Evolutionary conservation across 1,140 invertebrate genomes (phyloP).

Genomic region (Leptopilina clavipes): DNA sequence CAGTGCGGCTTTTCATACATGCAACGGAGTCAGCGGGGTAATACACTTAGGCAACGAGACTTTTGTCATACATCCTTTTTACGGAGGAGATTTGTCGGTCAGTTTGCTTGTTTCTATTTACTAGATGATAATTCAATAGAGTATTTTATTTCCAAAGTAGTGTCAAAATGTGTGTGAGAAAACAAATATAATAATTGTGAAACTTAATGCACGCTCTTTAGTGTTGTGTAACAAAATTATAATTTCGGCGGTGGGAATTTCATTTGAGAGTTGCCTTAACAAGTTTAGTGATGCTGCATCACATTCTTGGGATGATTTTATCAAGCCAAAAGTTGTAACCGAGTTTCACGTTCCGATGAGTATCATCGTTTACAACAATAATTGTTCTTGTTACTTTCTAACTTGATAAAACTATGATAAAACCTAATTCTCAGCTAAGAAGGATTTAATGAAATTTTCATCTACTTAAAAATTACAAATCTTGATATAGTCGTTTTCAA

Average conservation of each 20-base stretch:
- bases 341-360: neutral
- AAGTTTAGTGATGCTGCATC: neutral
- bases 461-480: neutral
- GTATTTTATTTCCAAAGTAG: no score
- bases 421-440: neutral
- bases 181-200: neutral
- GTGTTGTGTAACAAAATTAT: neutral
- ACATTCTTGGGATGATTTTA: slow-evolving; percentile 26
- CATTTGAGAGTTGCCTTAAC: neutral
- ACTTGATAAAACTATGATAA: neutral
- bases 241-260: slow-evolving; percentile 1
- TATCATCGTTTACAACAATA: slow-evolving; percentile 11
- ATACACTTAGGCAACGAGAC: slow-evolving; percentile 98
- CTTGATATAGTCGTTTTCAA: no score
- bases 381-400: neutral
- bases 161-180: no score
- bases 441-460: neutral
- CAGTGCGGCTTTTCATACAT: slow-evolving; percentile 96
- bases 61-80: slow-evolving; percentile 97
- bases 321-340: slow-evolving; percentile 16
- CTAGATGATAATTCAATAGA: slow-evolving; percentile 38
- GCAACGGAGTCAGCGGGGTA: slow-evolving; percentile 96
- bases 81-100: slow-evolving; percentile 96
- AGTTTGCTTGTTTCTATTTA: slow-evolving; percentile 74
- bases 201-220: neutral